Base-by-base conservation (phyloP, 2,113 vertebrate species). In the Crotalus horridus region DNA sequence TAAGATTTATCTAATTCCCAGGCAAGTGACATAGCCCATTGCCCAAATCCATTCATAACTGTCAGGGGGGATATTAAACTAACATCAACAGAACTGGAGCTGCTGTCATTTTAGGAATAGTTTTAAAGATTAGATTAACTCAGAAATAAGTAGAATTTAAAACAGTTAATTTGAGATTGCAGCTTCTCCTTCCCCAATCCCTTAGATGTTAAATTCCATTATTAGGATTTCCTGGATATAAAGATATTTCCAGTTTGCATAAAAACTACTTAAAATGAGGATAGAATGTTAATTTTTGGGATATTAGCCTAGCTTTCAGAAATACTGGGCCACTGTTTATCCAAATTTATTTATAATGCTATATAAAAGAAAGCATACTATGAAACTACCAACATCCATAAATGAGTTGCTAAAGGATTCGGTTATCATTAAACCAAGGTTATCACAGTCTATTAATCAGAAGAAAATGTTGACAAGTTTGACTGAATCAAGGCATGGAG, bases 1-100 rank as follows among this genome's bases (percentile, higher is more conserved):
- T 93, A 91, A 94, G 93, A 95, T 97, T 96, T 95, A 94, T 97
- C 94, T 96, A 93, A 92, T 92, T 97, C 94, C 95, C 93, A 86
- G 94, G 39, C 26, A 95, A 96, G 95, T 91, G 13, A 89, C 92
- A 92, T 12, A 92, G 53, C 24, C 89, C 12, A 46, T 11, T 89
- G 81, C 21, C 7, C 90, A 29, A 54, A 64, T 91, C 90, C 24
- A 92, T 94, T 90, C 93, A 89, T 92, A 88, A 92, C 55, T 96
- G 81, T 95, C 59, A 69, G 23, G 64, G 24, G 59, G 39, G 12
- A 92, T 95, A 96, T 94, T 94, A 96, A 96, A 95, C 92, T 89
- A 96, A 92, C 92, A 96, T 95, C 88, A 95, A 91, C 90, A 64
- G 2, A 51, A 91, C 86, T 54, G 74, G 10, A 92, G 46, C 92